Evolutionary conservation across 2,888 invertebrate species (phyloP).

Genomic region (Maniola hyperantus): DNA sequence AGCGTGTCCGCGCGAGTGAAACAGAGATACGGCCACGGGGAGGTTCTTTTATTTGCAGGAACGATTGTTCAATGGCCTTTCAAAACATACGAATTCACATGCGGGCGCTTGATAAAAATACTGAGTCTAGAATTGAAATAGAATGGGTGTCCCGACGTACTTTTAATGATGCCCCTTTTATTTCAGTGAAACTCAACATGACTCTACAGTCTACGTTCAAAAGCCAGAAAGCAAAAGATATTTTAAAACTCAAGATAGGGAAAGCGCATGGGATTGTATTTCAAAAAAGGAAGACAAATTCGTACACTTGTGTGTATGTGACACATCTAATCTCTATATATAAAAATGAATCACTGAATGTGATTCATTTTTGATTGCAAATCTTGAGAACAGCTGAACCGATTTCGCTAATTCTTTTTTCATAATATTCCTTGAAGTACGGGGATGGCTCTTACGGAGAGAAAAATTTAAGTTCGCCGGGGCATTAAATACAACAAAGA

Average conservation of each 20-base stretch:
- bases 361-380: too few relatives aligned
- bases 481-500: too few relatives aligned
- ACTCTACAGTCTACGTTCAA: background rate
- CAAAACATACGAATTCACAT: constrained; percentile 29
- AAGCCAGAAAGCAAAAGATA: background rate
- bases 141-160: background rate
- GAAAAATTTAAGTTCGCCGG: too few relatives aligned
- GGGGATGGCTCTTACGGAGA: too few relatives aligned
- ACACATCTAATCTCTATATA: too few relatives aligned
- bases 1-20: constrained; percentile 34
- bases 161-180: constrained; percentile 11
- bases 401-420: too few relatives aligned
- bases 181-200: background rate
- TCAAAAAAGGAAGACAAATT: too few relatives aligned
- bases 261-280: too few relatives aligned
- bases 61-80: constrained; percentile 32
- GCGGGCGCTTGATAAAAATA: constrained; percentile 32
- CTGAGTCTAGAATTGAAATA: constrained; percentile 19
- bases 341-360: too few relatives aligned
- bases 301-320: too few relatives aligned
- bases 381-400: too few relatives aligned
- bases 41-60: constrained; percentile 30
- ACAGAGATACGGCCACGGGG: constrained; percentile 33
- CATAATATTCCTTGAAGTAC: too few relatives aligned
- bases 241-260: background rate